Evolutionary conservation across 2,113 vertebrate genomes (phyloP).

Genomic region (Crotalus viridis): DNA sequence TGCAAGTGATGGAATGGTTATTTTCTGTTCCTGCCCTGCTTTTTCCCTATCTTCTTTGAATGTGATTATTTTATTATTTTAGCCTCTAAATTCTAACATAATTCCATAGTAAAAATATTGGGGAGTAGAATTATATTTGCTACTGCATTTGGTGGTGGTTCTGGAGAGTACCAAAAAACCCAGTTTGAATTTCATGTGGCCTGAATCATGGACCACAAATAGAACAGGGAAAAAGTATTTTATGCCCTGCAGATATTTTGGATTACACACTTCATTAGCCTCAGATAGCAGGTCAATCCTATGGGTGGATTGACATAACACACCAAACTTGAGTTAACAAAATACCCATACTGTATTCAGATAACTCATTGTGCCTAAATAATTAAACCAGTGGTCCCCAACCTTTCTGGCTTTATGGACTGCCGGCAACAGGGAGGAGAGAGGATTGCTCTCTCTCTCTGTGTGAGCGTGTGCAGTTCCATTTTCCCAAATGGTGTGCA

Average conservation of each 20-base stretch:
- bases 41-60: neutral
- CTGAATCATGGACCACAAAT: neutral
- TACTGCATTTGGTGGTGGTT: neutral
- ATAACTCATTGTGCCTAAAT: neutral
- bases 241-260: neutral
- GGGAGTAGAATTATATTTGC: neutral
- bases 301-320: neutral
- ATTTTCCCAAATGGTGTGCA: no score
- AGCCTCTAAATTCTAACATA: neutral
- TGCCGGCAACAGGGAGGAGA: neutral
- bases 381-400: neutral
- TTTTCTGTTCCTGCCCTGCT: neutral
- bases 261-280: neutral
- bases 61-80: neutral
- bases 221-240: neutral
- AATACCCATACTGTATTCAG: neutral
- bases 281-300: neutral
- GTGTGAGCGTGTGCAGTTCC: no score
- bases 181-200: neutral
- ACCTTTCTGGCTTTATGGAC: neutral
- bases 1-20: neutral
- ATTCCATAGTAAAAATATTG: neutral
- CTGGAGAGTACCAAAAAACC: neutral
- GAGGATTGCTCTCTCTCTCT: no score
- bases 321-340: neutral